Evolutionary conservation across 2,888 invertebrate species (phyloP), one percentile per base, ranked within the genome.

Genomic region (Heliconius aoede): DNA sequence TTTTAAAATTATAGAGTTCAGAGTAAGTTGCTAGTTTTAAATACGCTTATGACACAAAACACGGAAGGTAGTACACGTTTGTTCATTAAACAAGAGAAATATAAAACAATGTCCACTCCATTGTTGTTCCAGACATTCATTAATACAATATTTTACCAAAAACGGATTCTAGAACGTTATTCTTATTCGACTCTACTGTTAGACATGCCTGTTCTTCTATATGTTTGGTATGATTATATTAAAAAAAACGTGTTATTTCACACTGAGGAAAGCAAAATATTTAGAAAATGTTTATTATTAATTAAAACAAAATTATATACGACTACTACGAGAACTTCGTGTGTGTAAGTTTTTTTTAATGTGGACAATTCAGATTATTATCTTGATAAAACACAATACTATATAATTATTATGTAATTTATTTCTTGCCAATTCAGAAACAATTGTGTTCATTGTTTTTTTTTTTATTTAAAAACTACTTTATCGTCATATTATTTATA

Each of bases 321-420:
- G 4, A 5, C n/a, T 1, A 15, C 30, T 28, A 55, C 24, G 69
- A 30, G 69, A 24, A 69, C 13, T n/a, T 55, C 11, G 15, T 26
- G 21, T 55, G 32, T 18, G 69, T 30, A 32, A 69, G 55, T 69
- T 55, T 24, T 55, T 32, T 69, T 55, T 32, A 32, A 69, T 55
- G 55, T 32, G 5, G 32, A 51, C 8, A 55, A 32, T 69, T 32
- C 32, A 55, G 1, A 40, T 3, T 3, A 60, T 21, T 72, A n/a
- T 18, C 55, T 71, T 58, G 71, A 60, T 18, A 55, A 32, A 69
- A 69, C 8, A 69, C 51, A 69, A 69, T 46, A 51, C 36, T n/a
- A 77, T 55, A 24, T 64, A 71, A 65, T 74, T 68, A 32, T 76
- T 26, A 62, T 51, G 61, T 74, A 74, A 73, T 76, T 69, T 55